These are phyloP conservation scores for Mesorhabditis belari DNA, from an alignment of 2,888 invertebrate genomes.

Conservation along the genomic window DNA sequence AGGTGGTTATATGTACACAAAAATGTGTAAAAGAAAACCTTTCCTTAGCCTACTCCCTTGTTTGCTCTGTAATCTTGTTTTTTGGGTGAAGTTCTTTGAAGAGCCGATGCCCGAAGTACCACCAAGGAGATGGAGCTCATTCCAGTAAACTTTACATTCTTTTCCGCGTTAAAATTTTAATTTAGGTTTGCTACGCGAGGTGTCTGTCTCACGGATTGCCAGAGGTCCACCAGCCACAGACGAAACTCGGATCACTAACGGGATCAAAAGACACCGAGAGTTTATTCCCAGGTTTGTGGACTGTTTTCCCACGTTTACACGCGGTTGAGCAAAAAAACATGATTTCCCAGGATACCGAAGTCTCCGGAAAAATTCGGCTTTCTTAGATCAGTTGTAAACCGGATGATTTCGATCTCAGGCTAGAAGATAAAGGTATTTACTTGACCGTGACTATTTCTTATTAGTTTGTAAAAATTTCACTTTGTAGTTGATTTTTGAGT, in stretches of 20 bases:
- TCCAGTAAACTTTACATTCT: conserved; percentile 56
- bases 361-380: conserved; percentile 56
- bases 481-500: conserved; percentile 24
- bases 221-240: too few relatives aligned
- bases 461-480: background rate
- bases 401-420: conserved; percentile 51
- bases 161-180: conserved; percentile 4
- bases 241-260: conserved; percentile 54
- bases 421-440: conserved; percentile 55
- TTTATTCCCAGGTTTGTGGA: conserved; percentile 54
- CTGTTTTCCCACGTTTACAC: too few relatives aligned
- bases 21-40: background rate
- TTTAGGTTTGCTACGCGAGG: conserved; percentile 57
- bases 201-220: conserved; percentile 56
- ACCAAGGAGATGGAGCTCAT: conserved; percentile 73
- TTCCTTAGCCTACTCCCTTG: too few relatives aligned
- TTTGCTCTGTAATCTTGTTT: too few relatives aligned
- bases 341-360: conserved; percentile 56
- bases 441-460: background rate
- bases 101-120: conserved; percentile 83
- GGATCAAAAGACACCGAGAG: too few relatives aligned
- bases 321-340: too few relatives aligned
- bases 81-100: conserved; percentile 50
- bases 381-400: conserved; percentile 53
- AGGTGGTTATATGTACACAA: too few relatives aligned